Evolutionary conservation across 2,888 invertebrate genomes (phyloP).

Genomic region (Ptycholaimellus sp.): DNA sequence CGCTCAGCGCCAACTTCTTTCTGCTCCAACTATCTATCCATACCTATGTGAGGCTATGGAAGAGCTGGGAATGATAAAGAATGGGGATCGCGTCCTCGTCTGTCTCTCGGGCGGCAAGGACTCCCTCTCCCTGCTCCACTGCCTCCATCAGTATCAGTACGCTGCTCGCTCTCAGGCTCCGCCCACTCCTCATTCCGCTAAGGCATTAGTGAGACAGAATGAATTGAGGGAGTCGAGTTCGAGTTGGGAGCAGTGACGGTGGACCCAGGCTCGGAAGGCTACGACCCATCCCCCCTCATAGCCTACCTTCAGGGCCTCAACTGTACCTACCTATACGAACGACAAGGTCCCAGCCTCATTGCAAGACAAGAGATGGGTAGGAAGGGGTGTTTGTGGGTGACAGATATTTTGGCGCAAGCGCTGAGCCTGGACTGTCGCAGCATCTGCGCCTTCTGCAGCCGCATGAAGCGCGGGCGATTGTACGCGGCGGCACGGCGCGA

Average conservation of each 20-base stretch:
- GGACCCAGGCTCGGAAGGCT: constrained; percentile 40
- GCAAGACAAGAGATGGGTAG: background rate
- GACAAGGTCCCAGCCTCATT: constrained; percentile 32
- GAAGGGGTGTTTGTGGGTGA: constrained; percentile 2
- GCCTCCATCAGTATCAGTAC: constrained; percentile 57
- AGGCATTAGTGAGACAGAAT: constrained; percentile 7
- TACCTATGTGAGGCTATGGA: too few species aligned
- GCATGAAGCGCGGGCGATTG: constrained; percentile 44
- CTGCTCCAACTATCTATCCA: too few species aligned
- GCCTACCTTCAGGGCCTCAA: constrained; percentile 48
- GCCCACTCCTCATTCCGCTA: background rate
- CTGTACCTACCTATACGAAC: constrained; percentile 51
- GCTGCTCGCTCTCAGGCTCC: constrained; percentile 22
- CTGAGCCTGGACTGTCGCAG: constrained; percentile 30
- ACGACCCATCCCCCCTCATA: constrained; percentile 42
- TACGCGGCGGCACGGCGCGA: constrained; percentile 49
- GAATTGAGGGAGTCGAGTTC: constrained; percentile 41
- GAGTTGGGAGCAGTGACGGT: constrained; percentile 46
- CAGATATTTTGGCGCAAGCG: constrained; percentile 36
- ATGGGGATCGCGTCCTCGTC: constrained; percentile 55
- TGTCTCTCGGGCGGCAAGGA: constrained; percentile 61
- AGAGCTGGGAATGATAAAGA: constrained; percentile 51
- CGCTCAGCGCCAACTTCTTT: too few species aligned
- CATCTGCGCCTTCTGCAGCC: constrained; percentile 47
- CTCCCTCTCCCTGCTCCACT: constrained; percentile 57